Base-by-base conservation (phyloP, 2,888 invertebrate genomes). In the Rhagium mordax region DNA sequence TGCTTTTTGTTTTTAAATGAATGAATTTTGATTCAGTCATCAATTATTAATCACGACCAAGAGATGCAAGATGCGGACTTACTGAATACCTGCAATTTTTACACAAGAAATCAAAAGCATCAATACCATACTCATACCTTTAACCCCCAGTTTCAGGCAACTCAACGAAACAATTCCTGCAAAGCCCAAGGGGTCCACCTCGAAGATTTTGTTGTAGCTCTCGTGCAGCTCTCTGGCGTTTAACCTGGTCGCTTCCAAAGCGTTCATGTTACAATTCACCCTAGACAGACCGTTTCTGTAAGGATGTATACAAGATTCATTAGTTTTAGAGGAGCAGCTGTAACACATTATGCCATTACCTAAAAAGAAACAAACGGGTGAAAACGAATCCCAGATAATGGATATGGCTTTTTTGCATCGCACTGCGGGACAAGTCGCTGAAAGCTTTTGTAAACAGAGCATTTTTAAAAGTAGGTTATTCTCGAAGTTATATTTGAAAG, bases 101-200 rank as follows among this genome's bases (percentile, higher is more conserved):
- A n/a, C n/a, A n/a, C n/a, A n/a, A n/a, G n/a, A n/a, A n/a, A n/a
- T n/a, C n/a, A n/a, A n/a, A n/a, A n/a, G n/a, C n/a, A 24, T 24
- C 24, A 24, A 24, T n/a, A n/a, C 6, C 6, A 27, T 27, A 6
- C 27, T 27, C 6, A 27, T 72, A 86, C 86, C 81, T 81, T 77
- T 83, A 6, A 84, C 84, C 8, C 84, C 83, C 73, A 84, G 83
- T 72, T 86, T 86, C 65, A 86, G 76, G 74, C 86, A 86, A 61
- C 82, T 82, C 53, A 83, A 70, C 10, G 83, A 83, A 18, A 82
- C 74, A 70, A 78, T 69, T 15, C 79, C 79, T n/a, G 75, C 81
- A 15, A 80, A 74, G 24, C 79, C 80, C 6, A 71, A 69, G 10
- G 79, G 76, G 55, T 84, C 83, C 5, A 86, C 83, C 55, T 85